Conservation (phyloP, 1,140 invertebrate genomes). For the Antheraea mylitta region DNA sequence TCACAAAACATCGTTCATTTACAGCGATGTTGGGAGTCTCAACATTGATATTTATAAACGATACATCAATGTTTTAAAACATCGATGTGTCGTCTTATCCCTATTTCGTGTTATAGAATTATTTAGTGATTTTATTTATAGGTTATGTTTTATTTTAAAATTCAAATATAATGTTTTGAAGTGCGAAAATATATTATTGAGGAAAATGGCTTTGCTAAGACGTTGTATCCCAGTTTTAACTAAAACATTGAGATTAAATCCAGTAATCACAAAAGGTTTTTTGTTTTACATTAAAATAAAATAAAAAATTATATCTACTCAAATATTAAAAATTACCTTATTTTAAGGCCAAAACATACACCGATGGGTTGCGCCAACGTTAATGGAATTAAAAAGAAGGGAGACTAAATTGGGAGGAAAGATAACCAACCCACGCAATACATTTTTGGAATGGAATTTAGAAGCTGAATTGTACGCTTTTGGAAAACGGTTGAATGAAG, state of each 20-base stretch:
- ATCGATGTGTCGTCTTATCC: too few relatives aligned
- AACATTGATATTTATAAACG: too few relatives aligned
- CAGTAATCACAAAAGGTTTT: background rate
- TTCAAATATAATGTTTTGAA: slow-evolving; percentile 16
- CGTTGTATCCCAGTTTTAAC: slow-evolving; percentile 40
- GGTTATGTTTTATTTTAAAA: slow-evolving; percentile 14
- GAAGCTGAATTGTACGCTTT: slow-evolving; percentile 94
- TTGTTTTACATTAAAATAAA: background rate
- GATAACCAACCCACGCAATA: slow-evolving; percentile 75
- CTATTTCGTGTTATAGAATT: too few relatives aligned
- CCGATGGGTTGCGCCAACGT: slow-evolving; percentile 66
- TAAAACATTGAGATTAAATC: slow-evolving; percentile 13
- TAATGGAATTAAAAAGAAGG: slow-evolving; percentile 53
- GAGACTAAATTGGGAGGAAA: slow-evolving; percentile 63
- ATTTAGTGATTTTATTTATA: background rate
- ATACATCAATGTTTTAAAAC: too few relatives aligned
- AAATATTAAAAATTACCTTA: background rate
- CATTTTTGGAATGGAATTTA: slow-evolving; percentile 92
- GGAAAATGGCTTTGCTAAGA: slow-evolving; percentile 42
- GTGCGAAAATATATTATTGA: background rate
- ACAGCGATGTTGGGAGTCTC: too few relatives aligned
- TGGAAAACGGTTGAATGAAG: slow-evolving; percentile 90
- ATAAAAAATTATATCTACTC: background rate
- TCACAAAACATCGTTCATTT: too few relatives aligned
- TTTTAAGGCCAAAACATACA: slow-evolving; percentile 58